These are phyloP conservation scores for Leptinotarsa texana DNA, from an alignment of 1,140 invertebrate species.

Conservation along the genomic window DNA sequence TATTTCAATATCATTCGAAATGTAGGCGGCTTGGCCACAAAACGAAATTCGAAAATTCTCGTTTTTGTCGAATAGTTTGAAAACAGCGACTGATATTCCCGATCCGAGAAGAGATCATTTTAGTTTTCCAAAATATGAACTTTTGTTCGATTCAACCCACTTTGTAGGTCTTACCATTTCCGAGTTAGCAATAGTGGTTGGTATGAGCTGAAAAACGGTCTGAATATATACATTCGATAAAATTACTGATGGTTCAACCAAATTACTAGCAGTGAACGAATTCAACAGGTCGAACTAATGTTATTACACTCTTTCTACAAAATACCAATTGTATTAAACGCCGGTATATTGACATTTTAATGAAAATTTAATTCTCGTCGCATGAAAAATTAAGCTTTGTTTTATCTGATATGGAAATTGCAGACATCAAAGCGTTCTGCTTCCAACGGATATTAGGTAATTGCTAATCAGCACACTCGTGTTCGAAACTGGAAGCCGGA, in stretches of 20 bases:
- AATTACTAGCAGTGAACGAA: slow-evolving; percentile 41
- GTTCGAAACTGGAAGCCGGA: slow-evolving; percentile 29
- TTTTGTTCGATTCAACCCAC: no score
- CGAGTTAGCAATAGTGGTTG: no score
- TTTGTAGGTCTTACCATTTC: no score
- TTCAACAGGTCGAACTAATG: slow-evolving; percentile 47
- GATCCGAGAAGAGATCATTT: no score
- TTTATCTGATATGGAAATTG: slow-evolving; percentile 42
- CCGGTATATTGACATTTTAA: slow-evolving; percentile 49
- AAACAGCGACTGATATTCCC: no score
- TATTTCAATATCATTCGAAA: no score
- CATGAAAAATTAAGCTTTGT: slow-evolving; percentile 44
- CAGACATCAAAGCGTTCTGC: slow-evolving; percentile 42
- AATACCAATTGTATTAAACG: slow-evolving; percentile 50
- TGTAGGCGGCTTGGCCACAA: no score
- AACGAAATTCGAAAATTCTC: no score
- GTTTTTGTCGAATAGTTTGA: no score
- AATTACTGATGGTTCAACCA: slow-evolving; percentile 33
- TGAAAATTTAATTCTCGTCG: slow-evolving; percentile 49
- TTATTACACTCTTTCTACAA: slow-evolving; percentile 47
- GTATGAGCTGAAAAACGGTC: no score
- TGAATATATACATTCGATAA: background rate
- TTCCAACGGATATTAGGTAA: slow-evolving; percentile 31
- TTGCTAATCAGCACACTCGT: slow-evolving; percentile 37
- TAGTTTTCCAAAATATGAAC: no score